Base-by-base conservation (phyloP, 92 coral and sea anemone genomes). In the Hydrozoanthus gracilis region DNA sequence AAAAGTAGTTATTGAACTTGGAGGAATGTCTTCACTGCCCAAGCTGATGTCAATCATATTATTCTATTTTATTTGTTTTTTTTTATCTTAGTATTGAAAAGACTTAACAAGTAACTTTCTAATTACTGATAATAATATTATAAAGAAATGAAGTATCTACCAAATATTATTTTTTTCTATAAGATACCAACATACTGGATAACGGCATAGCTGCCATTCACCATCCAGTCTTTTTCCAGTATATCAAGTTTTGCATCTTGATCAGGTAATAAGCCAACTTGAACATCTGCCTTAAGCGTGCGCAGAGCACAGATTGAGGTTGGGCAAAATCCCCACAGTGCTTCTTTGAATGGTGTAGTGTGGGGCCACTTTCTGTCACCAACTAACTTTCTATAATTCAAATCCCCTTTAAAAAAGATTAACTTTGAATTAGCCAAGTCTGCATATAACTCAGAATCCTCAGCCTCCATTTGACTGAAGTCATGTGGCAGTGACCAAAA, bases 351-450 rank as follows among this genome's bases (percentile, higher is more conserved):
- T 27, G 95, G 92, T 1, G 92, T 92, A 27, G 97, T 95, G 83
- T 90, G 94, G 20, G 92, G 94, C 99, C 99, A 97, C 82, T 95
- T 95, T 4, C 98, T 92, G 78, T 97, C 99, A 56, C 99, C 98
- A 9, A 95, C 98, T 84, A 97, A 87, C 83, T 97, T 97, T 35
- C 99, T 94, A 82, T 97, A 97, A 86, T 93, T 97, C 86, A 97
- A 87, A 86, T 97, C 99, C 7, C 99, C 99, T 83, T 97, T 97
- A 66, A 97, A 97, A 72, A 97, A 90, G 35, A 97, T 86, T 11
- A 97, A 65, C 88, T 95, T 97, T 4, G 99, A 91, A 62, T 88
- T 78, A 51, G 98, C 72, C 69, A 97, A 76, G 54, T 93, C 98
- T 1, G 84, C 77, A 71, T 97, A 97, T 72, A 97, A 71, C n/a